A percentile compares a stretch with the other conserved stretches of the same genome.
phyloP scores from a whole-genome alignment of 2,888 invertebrate species.

The Meghimatium bilineatum region DNA sequence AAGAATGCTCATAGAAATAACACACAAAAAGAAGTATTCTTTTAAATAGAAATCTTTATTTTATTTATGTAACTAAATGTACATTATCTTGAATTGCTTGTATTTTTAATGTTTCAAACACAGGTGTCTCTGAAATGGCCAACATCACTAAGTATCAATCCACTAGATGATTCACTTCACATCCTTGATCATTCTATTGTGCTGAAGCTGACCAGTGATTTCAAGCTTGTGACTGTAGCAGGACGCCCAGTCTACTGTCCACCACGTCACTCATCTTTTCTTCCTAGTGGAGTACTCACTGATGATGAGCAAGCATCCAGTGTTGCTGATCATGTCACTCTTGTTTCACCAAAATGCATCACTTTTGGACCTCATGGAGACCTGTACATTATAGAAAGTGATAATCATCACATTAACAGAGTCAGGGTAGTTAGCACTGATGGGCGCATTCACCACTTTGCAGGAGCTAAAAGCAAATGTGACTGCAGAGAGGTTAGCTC shows the following conservation, averaged over 20 bases:
- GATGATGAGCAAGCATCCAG: constrained; percentile 71
- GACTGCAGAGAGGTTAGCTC: constrained; percentile 67
- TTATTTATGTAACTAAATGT: not conserved
- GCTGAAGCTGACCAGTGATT: constrained; percentile 91
- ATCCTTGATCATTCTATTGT: constrained; percentile 94
- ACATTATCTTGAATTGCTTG: not conserved
- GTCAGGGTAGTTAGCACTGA: constrained; percentile 91
- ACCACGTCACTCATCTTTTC: constrained; percentile 81
- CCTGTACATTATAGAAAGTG: constrained; percentile 94
- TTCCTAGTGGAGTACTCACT: constrained; percentile 66
- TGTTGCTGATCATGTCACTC: constrained; percentile 89
- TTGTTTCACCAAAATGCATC: constrained; percentile 92
- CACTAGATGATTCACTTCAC: constrained; percentile 93
- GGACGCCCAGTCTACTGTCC: constrained; percentile 96
- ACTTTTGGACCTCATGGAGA: constrained; percentile 94
- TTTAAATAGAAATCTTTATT: not conserved
- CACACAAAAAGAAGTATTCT: too few species aligned
- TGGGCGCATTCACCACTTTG: constrained; percentile 93
- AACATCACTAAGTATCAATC: constrained; percentile 94
- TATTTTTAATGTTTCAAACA: not conserved
- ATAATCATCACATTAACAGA: constrained; percentile 92
- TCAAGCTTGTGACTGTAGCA: constrained; percentile 90
- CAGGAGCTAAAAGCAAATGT: constrained; percentile 86
- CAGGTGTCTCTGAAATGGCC: constrained; percentile 97
- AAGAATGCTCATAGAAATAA: too few species aligned